Evolutionary conservation across 64 coral and sea anemone genomes (phyloP), one percentile per base, ranked within the genome.

Genomic region (Actinia tenebrosa): DNA sequence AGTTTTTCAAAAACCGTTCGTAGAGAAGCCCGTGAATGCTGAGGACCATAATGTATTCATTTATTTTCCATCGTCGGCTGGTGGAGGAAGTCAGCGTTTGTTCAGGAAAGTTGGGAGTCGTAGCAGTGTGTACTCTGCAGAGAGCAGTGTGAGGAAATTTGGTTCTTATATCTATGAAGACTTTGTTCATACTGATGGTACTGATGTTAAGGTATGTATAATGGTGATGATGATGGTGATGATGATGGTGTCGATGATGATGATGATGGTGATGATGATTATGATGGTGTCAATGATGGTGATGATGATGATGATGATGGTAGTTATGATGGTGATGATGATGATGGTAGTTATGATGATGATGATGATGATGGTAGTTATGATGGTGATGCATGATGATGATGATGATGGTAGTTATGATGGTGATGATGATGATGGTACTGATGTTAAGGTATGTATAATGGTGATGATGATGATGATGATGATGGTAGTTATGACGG

Each of bases 81-180:
- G 97, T 60, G 97, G 97, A 6, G 97, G 97, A 18, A 95, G 97
- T 80, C 97, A 99, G 77, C 82, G 93, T 64, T 46, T 99, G 26
- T 99, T 99, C 71, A 86, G 97, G 43, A 99, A 99, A 79, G 89
- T 99, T 86, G 97, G 97, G 43, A 99, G 94, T 68, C 83, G 93
- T 16, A 99, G 97, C 56, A 99, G 97, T 86, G 88, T 95, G 10
- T 99, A 99, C 86, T 99, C 93, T 27, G 88, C 86, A 50, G 92
- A 99, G 45, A 99, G 97, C 71, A 92, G 71, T 86, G 97, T 99
- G 4, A 87, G 97, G 11, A 95, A 95, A 60, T 84, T 82, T 71
- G 97, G 97, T 20, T 99, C 97, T 0, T 99, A 99, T 64, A 99
- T 99, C n/a, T 99, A 99, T 83, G 97, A 99, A 82, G 93, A 99